Evolutionary conservation across 2,113 vertebrate genomes (phyloP).

Genomic region (Labrus mixtus): DNA sequence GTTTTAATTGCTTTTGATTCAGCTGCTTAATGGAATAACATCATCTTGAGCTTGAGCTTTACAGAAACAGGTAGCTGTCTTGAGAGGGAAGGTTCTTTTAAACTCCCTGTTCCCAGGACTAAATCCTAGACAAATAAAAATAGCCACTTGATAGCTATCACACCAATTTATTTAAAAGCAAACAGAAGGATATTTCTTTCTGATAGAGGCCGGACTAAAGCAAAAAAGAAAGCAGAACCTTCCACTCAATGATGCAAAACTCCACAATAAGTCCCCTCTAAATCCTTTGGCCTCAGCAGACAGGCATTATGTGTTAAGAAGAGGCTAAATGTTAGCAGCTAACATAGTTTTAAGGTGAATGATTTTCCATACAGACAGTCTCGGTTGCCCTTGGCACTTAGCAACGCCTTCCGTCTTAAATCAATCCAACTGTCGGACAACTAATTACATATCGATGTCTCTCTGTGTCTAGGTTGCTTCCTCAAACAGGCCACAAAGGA

Average conservation of each 20-base stretch:
- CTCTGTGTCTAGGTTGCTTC: slow-evolving; percentile 24
- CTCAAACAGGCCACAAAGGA: slow-evolving; percentile 24
- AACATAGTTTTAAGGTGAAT: slow-evolving; percentile 30
- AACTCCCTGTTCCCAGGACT: too few relatives aligned
- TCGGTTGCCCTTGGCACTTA: slow-evolving; percentile 16
- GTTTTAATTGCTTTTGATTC: slow-evolving; percentile 16
- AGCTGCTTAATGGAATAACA: not conserved
- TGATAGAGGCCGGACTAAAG: too few relatives aligned
- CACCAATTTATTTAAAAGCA: not conserved
- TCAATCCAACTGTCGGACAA: slow-evolving; percentile 31
- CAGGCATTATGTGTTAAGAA: not conserved
- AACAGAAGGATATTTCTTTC: not conserved
- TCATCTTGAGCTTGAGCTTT: too few relatives aligned
- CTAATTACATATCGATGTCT: slow-evolving; percentile 47
- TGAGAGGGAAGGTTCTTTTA: too few relatives aligned
- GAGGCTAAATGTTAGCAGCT: slow-evolving; percentile 2
- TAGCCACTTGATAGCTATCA: too few relatives aligned
- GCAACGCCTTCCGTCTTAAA: slow-evolving; percentile 1
- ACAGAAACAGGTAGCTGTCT: too few relatives aligned
- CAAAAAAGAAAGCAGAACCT: too few relatives aligned
- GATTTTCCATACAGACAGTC: slow-evolving; percentile 12
- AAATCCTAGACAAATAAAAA: too few relatives aligned
- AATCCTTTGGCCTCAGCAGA: not conserved
- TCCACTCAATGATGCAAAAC: not conserved
- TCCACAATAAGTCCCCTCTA: not conserved